Evolutionary conservation across 2,888 invertebrate genomes (phyloP), one percentile per base, ranked within the genome.

Genomic region (Ernsta delagoae): DNA sequence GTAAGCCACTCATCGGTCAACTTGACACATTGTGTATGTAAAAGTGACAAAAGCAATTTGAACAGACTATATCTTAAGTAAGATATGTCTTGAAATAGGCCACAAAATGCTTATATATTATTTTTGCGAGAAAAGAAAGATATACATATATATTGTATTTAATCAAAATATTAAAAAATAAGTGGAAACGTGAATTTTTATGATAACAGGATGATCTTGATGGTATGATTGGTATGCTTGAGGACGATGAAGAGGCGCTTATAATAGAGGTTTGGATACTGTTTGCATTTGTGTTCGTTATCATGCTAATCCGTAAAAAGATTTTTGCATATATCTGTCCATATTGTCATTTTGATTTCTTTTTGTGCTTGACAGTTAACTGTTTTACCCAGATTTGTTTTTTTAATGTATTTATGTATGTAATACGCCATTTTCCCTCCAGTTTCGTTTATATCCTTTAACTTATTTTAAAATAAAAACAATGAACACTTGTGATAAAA

Each of bases 151-250:
- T n/a, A n/a, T n/a, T n/a, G n/a, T n/a, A n/a, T n/a, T n/a, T n/a
- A n/a, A n/a, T n/a, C n/a, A n/a, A n/a, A n/a, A 36, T 36, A 5
- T 36, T 36, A 36, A 36, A 4, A 36, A 36, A 36, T 36, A 36
- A 36, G 36, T 36, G 36, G 36, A 36, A 41, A 41, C 39, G 3
- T 50, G 5, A 6, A 50, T 16, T 50, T 16, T 91, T 92, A 85
- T 90, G 88, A 87, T 75, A 83, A 82, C 93, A 94, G 93, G 94
- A 92, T 89, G 92, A 92, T 87, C 90, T 92, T 93, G 94, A 93
- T 90, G 93, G 92, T 93, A 91, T 94, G 88, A 90, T 92, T 92
- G 93, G 92, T 89, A 92, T 93, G 92, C 88, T 89, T 89, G 93
- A 92, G 89, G 93, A 92, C 89, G 94, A 94, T 92, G 93, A 93